These are phyloP conservation scores for Mnemiopsis leidyi DNA, from an alignment of 37 sponge, comb jelly and placozoan species.

Conservation along the genomic window DNA sequence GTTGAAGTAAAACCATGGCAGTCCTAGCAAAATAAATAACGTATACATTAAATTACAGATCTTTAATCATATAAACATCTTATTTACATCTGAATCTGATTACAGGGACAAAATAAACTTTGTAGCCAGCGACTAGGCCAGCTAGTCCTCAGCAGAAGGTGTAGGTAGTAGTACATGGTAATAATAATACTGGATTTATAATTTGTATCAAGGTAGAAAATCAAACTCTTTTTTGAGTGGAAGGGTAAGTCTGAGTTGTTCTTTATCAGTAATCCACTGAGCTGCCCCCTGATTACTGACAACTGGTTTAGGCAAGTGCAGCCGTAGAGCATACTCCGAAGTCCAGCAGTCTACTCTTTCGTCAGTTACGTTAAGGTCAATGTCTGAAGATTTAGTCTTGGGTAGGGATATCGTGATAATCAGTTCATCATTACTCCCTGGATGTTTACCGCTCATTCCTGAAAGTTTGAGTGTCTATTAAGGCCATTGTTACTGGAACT, in stretches of 20 bases:
- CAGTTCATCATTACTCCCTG: constrained; percentile 4
- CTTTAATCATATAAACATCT: background rate
- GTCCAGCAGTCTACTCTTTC: constrained; percentile 46
- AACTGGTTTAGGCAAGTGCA: constrained; percentile 49
- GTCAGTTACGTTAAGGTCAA: constrained; percentile 49
- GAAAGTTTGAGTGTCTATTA: no score
- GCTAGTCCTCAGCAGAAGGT: no score
- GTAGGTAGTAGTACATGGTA: no score
- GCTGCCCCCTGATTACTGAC: constrained; percentile 57
- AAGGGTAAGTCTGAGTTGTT: constrained; percentile 42
- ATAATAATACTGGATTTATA: background rate
- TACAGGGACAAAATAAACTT: background rate
- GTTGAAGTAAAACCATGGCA: background rate
- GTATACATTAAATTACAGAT: background rate
- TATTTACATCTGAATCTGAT: constrained; percentile 23
- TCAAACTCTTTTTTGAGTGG: constrained; percentile 62
- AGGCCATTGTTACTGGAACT: no score
- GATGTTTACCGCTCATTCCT: constrained; percentile 46
- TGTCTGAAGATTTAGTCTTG: background rate
- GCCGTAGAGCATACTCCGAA: background rate
- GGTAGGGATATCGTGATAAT: constrained; percentile 31
- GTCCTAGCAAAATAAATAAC: background rate
- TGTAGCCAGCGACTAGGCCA: background rate
- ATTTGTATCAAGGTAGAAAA: background rate
- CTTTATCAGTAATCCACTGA: constrained; percentile 54